phyloP scores from a whole-genome alignment of 2,888 invertebrate species.

The Ametastegia equiseti region DNA sequence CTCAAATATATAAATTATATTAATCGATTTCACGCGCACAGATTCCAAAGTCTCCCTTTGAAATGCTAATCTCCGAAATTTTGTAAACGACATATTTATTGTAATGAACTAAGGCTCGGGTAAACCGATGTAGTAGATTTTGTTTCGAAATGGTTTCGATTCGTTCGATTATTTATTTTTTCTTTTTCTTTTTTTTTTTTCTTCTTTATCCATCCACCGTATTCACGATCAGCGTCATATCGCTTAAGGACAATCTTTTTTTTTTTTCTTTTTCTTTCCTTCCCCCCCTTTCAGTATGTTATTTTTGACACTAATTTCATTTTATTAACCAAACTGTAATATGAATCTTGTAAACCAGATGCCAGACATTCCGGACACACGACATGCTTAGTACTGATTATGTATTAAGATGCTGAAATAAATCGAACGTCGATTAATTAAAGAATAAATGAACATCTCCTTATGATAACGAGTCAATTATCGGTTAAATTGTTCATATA shows the following conservation, averaged over 20 bases:
- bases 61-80: slow-evolving; percentile 50
- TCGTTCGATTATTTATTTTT: neutral
- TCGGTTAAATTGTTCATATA: no score
- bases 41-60: slow-evolving; percentile 44
- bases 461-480: no score
- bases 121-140: neutral
- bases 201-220: neutral
- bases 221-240: no score
- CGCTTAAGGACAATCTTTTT: neutral
- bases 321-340: neutral
- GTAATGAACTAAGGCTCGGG: slow-evolving; percentile 42
- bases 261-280: neutral
- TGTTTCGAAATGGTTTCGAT: slow-evolving; percentile 33
- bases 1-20: slow-evolving; percentile 48
- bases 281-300: neutral
- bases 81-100: slow-evolving; percentile 47
- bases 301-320: no score
- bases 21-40: slow-evolving; percentile 48
- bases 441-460: no score
- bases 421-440: no score
- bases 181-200: neutral
- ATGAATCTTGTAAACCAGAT: neutral
- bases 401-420: no score
- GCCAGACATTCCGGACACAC: neutral
- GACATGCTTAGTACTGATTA: no score